Base-by-base conservation (phyloP, 2,888 invertebrate genomes). In the Tipula unca region DNA sequence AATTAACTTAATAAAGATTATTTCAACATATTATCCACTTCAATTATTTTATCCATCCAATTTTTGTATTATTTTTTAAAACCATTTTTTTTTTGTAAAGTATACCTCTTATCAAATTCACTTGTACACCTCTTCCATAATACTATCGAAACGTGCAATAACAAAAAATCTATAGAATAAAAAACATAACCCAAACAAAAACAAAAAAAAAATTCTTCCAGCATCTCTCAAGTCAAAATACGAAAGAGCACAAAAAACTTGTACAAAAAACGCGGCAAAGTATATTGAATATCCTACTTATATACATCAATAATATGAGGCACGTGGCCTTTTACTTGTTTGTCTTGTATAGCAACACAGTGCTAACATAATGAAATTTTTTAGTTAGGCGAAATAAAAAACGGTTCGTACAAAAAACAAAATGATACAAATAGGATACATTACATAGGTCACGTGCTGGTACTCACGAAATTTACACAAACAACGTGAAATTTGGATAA, bases 401-500 rank as follows among this genome's bases (percentile, higher is more conserved):
- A n/a, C 48, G n/a, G 4, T n/a, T 48, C 25, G 4, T 54, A 54
- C 17, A 54, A 17, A 54, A 54, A 25, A 69, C 1, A 13, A 25
- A 69, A 69, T 32, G 6, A 6, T 6, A 32, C 20, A 85, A 89
- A 90, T 88, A 89, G 90, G 90, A 90, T 90, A 90, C 90, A 90
- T 90, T 90, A 90, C 90, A 88, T 87, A 87, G 87, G 88, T 88
- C 90, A 90, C 90, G 90, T 90, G 90, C 88, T 87, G 87, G 87
- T 88, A 69, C 69, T 69, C 69, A 69, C 69, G 25, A 69, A 69
- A 69, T 69, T n/a, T 69, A 25, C 69, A 25, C 25, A 69, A 3
- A 10, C 20, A 69, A 25, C 13, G 2, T 25, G 17, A 48, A 48
- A 69, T 69, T 2, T 25, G 5, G 1, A 25, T 10, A 10, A 39